Percentiles rank a stretch among this genome's conserved stretches.
Conservation (phyloP, 1,140 invertebrate genomes). For the Caenorhabditis tropicalis region DNA sequence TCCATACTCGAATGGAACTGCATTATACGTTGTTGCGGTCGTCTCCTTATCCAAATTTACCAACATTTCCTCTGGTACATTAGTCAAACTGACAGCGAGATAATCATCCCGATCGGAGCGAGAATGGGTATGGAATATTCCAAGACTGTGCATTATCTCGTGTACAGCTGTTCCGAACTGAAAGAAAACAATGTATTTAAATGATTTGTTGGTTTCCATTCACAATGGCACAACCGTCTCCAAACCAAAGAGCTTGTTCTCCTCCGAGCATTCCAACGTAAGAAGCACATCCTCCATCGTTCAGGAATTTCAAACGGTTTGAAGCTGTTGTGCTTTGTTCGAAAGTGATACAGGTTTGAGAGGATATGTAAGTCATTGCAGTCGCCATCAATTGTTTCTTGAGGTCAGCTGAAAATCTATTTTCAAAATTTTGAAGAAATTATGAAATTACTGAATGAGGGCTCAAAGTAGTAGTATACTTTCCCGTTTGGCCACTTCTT, state of each 20-base stretch:
- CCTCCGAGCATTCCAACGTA: slow-evolving; percentile 24
- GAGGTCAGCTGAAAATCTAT: background rate
- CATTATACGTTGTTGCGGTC: background rate
- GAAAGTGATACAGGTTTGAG: background rate
- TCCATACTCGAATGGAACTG: slow-evolving; percentile 46
- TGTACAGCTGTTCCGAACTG: slow-evolving; percentile 25
- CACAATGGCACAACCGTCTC: slow-evolving; percentile 1
- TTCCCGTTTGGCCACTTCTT: slow-evolving; percentile 14
- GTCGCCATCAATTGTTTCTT: background rate
- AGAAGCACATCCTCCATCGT: slow-evolving; percentile 26
- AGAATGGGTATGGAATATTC: slow-evolving; percentile 41
- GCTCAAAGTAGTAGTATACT: background rate
- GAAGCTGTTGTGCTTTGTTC: background rate
- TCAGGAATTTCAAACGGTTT: background rate
- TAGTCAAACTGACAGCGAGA: background rate
- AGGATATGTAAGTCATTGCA: background rate
- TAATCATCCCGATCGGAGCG: slow-evolving; percentile 41
- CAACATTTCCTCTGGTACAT: background rate
- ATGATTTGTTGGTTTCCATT: too few species aligned
- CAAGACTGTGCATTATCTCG: slow-evolving; percentile 35
- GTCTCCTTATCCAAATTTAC: slow-evolving; percentile 14
- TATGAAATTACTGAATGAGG: background rate
- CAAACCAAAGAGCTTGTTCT: slow-evolving; percentile 3
- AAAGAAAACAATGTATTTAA: too few species aligned
- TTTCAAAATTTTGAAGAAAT: background rate